Evolutionary conservation across 2,888 invertebrate genomes (phyloP).

Genomic region (Polyommatus icarus): DNA sequence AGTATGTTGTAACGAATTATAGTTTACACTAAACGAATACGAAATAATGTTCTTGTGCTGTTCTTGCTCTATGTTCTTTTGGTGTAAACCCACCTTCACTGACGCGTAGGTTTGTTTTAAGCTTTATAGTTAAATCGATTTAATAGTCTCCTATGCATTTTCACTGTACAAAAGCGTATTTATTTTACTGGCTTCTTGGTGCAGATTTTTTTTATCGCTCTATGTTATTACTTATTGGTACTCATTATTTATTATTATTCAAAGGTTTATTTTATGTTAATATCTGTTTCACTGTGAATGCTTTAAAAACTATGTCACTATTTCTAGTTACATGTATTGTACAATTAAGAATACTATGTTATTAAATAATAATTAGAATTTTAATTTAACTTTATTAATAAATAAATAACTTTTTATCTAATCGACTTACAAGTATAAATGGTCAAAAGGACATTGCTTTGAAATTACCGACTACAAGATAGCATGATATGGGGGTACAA

Average conservation of each 20-base stretch:
- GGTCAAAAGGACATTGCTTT: too few relatives aligned
- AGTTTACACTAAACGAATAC: too few relatives aligned
- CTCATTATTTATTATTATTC: constrained; percentile 15
- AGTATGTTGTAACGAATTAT: too few relatives aligned
- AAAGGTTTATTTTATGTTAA: constrained; percentile 10
- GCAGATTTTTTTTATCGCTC: background rate
- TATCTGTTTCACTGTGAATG: background rate
- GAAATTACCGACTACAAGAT: too few relatives aligned
- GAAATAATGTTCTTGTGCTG: too few relatives aligned
- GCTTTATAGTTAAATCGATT: too few relatives aligned
- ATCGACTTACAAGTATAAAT: too few relatives aligned
- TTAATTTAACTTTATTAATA: background rate
- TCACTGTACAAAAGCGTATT: background rate
- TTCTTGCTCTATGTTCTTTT: too few relatives aligned
- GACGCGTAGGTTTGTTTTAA: too few relatives aligned
- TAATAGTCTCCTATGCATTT: background rate
- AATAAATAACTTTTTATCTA: too few relatives aligned
- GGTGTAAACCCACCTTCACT: too few relatives aligned
- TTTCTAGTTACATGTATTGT: background rate
- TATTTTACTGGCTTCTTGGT: background rate
- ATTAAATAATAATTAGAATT: background rate
- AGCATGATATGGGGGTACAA: too few relatives aligned
- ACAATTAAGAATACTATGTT: background rate
- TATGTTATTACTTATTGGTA: background rate
- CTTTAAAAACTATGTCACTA: constrained; percentile 10